Percentiles rank a stretch among this genome's conserved stretches.
phyloP scores from a whole-genome alignment of 2,888 invertebrate species.

The Magallana nippona region DNA sequence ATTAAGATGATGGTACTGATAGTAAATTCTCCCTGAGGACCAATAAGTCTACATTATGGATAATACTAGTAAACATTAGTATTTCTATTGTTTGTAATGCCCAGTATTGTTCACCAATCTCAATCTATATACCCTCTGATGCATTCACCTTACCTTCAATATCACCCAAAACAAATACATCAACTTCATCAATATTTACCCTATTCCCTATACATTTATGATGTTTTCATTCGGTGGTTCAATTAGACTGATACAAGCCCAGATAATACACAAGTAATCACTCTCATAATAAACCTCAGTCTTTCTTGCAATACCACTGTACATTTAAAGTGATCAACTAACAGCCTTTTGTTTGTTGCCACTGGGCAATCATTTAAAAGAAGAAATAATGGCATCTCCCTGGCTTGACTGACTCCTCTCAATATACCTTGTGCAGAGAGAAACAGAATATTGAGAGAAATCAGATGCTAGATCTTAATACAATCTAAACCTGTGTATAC shows the following conservation, averaged over 20 bases:
- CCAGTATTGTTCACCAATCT: not conserved
- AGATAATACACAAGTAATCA: not conserved
- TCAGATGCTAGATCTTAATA: conserved; percentile 13
- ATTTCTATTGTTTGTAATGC: not conserved
- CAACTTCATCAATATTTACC: conserved; percentile 6
- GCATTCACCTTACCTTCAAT: not conserved
- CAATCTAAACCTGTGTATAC: conserved; percentile 26
- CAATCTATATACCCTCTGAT: not conserved
- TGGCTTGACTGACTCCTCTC: no score
- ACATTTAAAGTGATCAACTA: no score
- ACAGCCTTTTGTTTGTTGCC: no score
- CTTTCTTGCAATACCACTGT: no score
- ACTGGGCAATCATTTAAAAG: no score
- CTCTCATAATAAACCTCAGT: not conserved
- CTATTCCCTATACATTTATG: not conserved
- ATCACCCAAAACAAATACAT: not conserved
- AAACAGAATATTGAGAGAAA: not conserved
- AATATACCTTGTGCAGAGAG: not conserved
- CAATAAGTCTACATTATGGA: not conserved
- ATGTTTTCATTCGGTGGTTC: not conserved
- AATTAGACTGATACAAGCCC: not conserved
- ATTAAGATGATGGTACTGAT: conserved; percentile 3
- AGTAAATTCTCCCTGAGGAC: conserved; percentile 19
- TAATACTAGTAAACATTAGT: not conserved
- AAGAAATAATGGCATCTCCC: no score